Percentiles rank a stretch among this genome's conserved stretches.
Conservation (phyloP, 1,140 invertebrate species). For the Rhagoletis pomonella region DNA sequence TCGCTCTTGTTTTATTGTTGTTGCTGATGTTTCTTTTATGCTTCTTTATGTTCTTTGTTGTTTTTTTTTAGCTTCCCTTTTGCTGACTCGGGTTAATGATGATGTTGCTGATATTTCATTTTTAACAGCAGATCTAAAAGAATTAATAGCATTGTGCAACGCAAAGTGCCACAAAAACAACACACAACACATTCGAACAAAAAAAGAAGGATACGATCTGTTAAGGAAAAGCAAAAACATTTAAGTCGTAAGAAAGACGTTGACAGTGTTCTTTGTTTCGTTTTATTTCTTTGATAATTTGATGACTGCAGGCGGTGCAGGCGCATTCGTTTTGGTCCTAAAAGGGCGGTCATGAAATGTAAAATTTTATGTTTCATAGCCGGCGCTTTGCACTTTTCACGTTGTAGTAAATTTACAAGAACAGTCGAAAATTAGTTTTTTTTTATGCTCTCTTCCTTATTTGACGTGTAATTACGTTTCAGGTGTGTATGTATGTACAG, state of each 20-base stretch:
- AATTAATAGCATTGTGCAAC: slow-evolving; percentile 47
- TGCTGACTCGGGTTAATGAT: slow-evolving; percentile 33
- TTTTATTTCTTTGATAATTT: slow-evolving; percentile 4
- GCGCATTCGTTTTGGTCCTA: background rate
- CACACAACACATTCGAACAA: background rate
- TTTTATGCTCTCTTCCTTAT: background rate
- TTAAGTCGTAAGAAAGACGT: slow-evolving; percentile 6
- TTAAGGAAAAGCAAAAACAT: background rate
- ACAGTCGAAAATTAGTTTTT: background rate
- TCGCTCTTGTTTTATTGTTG: background rate
- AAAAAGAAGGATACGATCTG: slow-evolving; percentile 18
- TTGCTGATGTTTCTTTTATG: background rate
- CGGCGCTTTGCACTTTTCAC: background rate
- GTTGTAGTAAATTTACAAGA: background rate
- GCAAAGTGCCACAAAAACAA: background rate
- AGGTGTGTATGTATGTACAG: too few species aligned
- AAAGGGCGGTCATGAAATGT: background rate
- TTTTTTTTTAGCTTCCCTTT: background rate
- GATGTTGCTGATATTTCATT: slow-evolving; percentile 50
- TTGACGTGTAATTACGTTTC: too few species aligned
- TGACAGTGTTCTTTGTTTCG: slow-evolving; percentile 1
- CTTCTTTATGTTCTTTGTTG: background rate
- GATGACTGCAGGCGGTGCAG: background rate
- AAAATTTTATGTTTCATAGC: background rate
- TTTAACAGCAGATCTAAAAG: slow-evolving; percentile 37